Base-by-base conservation (phyloP, 2,113 vertebrate genomes). In the Ictalurus furcatus region DNA sequence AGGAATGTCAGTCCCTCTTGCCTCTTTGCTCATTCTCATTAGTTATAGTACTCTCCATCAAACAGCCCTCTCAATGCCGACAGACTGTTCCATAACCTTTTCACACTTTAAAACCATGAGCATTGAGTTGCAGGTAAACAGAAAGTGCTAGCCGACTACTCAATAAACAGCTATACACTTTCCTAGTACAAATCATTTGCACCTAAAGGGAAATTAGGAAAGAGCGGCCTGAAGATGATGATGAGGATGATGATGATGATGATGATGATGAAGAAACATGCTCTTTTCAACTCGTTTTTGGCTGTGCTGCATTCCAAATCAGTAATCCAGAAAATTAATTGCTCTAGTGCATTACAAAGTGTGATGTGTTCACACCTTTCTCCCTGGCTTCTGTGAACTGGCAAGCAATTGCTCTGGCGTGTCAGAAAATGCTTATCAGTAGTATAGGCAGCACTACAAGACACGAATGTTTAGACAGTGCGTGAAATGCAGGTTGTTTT, bases 11-110 rank as follows among this genome's bases (percentile, higher is more conserved):
- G 52, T 74, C 54, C 52, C 34, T 58, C 30, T 74, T 65, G 52
- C 58, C 71, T 28, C 59, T 91, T 94, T 94, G 94, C 93, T 93
- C 74, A 78, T 37, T 91, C 90, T 93, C 92, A 92, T 94, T 93
- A 95, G 94, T 89, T 48, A 34, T 58, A 76, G 52, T 71, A 54
- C 80, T 59, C 83, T 84, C 25, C 65, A 82, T 85, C 85, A 90
- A 89, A 80, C 85, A 85, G 56, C 54, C 13, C 88, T 89, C 90
- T 87, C 76, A 52, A 85, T 89, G 40, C 89, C 87, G 86, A 85
- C 80, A 59, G 58, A 90, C 88, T 74, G 63, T 74, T 94, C 92
- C 80, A 90, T 90, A 93, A 91, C 92, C 92, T 88, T 67, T 89
- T 88, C 83, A 89, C 88, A 91, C 74, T 78, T 90, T 85, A 44